These are phyloP conservation scores for Anguilla obscura DNA, from an alignment of 2,797 vertebrate species.

Conservation along the genomic window DNA sequence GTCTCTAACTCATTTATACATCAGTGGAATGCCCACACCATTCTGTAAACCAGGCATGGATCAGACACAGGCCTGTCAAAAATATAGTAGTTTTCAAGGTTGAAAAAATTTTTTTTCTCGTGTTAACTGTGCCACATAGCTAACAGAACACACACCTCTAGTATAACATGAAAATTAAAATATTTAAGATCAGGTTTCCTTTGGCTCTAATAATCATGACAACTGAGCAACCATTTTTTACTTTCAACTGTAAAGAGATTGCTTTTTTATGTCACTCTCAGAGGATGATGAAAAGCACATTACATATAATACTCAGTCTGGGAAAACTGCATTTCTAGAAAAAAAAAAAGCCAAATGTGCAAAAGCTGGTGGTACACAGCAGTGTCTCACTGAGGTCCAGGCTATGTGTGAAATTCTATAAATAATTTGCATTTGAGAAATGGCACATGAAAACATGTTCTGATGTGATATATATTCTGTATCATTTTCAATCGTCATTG, in stretches of 20 bases:
- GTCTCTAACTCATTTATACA: too few relatives aligned
- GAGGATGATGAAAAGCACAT: background rate
- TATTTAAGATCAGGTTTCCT: too few relatives aligned
- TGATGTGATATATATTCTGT: background rate
- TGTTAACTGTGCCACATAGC: too few relatives aligned
- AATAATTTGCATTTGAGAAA: background rate
- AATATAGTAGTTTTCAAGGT: too few relatives aligned
- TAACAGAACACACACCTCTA: too few relatives aligned
- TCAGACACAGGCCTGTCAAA: too few relatives aligned
- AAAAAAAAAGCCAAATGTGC: slow-evolving; percentile 5
- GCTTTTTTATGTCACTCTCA: background rate
- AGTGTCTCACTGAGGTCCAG: background rate
- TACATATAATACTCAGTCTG: background rate
- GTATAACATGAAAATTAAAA: too few relatives aligned
- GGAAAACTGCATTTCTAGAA: background rate
- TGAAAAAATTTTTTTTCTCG: too few relatives aligned
- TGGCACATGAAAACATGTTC: background rate
- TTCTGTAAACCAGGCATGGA: too few relatives aligned
- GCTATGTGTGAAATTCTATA: background rate
- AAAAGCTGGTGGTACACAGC: background rate
- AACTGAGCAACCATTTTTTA: background rate
- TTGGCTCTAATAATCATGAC: background rate
- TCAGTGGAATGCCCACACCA: too few relatives aligned
- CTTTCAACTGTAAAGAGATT: background rate
- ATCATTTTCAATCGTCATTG: background rate